These are phyloP conservation scores for Pterois miles DNA, from an alignment of 2,797 vertebrate genomes.

Conservation along the genomic window DNA sequence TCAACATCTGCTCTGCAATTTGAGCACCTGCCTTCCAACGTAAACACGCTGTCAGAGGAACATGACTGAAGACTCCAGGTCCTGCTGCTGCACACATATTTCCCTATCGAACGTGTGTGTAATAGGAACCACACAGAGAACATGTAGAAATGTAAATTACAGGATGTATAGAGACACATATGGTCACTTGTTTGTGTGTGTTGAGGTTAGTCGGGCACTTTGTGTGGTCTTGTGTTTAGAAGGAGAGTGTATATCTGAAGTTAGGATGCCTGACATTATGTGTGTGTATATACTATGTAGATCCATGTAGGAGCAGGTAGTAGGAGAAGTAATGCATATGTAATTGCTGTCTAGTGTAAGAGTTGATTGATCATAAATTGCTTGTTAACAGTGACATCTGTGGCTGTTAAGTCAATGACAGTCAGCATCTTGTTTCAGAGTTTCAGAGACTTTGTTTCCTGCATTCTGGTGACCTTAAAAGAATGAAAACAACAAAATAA, in stretches of 20 bases:
- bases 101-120: conserved; percentile 30
- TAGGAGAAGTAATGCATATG: not conserved
- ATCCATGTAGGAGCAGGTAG: conserved; percentile 2
- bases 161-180: conserved; percentile 55
- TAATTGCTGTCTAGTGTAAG: not conserved
- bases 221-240: conserved; percentile 52
- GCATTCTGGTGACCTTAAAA: too few relatives aligned
- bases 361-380: not conserved
- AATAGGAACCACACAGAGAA: conserved; percentile 50
- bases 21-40: conserved; percentile 71
- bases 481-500: too few relatives aligned
- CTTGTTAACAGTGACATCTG: too few relatives aligned
- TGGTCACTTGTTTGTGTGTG: conserved; percentile 37
- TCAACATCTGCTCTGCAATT: conserved; percentile 66
- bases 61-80: conserved; percentile 39
- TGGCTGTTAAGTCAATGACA: too few relatives aligned
- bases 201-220: conserved; percentile 7
- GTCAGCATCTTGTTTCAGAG: too few relatives aligned
- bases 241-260: conserved; percentile 26
- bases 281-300: not conserved
- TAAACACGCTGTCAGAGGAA: conserved; percentile 68
- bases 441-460: too few relatives aligned
- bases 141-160: conserved; percentile 52
- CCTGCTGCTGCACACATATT: conserved; percentile 19
- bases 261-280: not conserved